Evolutionary conservation across 2,797 vertebrate genomes (phyloP).

Genomic region (Lithobates pipiens): DNA sequence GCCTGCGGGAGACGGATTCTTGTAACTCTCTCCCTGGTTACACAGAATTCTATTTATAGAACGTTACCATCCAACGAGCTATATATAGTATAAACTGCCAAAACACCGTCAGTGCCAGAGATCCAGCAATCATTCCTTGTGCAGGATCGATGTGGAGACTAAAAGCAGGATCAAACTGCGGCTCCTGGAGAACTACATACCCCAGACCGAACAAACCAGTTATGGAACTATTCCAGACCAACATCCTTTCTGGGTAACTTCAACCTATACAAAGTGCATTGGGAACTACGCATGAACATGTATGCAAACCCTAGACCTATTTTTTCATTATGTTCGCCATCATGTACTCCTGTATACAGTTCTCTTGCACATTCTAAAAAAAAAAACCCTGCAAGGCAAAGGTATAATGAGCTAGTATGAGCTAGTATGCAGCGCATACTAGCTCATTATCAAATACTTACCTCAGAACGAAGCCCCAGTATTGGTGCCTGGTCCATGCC

Average conservation of each 20-base stretch:
- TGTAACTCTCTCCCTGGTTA: conserved; percentile 5
- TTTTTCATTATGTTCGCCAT: too few species aligned
- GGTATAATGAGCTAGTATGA: too few species aligned
- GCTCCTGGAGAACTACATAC: background rate
- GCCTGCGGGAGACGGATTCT: background rate
- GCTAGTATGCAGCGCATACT: too few species aligned
- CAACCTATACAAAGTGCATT: background rate
- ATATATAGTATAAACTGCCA: conserved; percentile 2
- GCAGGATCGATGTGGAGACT: background rate
- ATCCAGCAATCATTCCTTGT: background rate
- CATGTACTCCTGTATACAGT: too few species aligned
- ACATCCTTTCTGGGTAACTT: background rate
- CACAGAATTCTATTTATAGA: conserved; percentile 17
- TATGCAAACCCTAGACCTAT: too few species aligned
- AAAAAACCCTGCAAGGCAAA: too few species aligned
- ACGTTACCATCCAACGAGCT: conserved; percentile 9
- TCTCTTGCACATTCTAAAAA: too few species aligned
- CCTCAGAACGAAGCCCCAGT: too few species aligned
- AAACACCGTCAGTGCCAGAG: background rate
- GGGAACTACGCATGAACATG: too few species aligned
- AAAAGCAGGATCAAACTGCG: background rate
- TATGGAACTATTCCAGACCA: background rate
- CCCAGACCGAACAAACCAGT: background rate
- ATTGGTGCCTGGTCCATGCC: too few species aligned
- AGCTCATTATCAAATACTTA: too few species aligned